Percentiles rank a stretch among this genome's conserved stretches.
These are phyloP conservation scores for Salvelinus sp. DNA, from an alignment of 2,113 vertebrate genomes.

Conservation along the genomic window DNA sequence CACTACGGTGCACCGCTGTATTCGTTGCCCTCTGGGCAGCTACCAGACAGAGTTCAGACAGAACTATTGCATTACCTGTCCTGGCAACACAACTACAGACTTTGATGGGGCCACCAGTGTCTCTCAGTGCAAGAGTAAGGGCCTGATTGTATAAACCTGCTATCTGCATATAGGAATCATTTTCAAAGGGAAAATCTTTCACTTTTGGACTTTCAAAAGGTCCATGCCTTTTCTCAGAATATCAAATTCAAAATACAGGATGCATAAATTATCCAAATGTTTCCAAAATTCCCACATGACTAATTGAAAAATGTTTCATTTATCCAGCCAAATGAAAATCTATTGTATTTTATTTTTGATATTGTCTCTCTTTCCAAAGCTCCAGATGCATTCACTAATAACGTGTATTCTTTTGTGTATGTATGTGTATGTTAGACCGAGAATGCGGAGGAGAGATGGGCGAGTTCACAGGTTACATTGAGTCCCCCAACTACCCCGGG, in stretches of 20 bases:
- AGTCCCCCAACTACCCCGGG: constrained; percentile 97
- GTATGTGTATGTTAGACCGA: constrained; percentile 75
- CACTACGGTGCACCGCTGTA: constrained; percentile 91
- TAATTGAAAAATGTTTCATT: neutral
- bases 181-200: too few relatives aligned
- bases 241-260: too few relatives aligned
- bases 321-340: constrained; percentile 1
- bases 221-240: too few relatives aligned
- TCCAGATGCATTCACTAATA: constrained; percentile 13
- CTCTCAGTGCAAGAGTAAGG: constrained; percentile 95
- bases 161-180: neutral
- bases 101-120: constrained; percentile 95
- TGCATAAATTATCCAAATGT: neutral
- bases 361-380: neutral
- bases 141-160: neutral
- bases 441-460: constrained; percentile 96
- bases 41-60: constrained; percentile 96
- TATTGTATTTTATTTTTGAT: neutral
- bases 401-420: neutral
- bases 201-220: too few relatives aligned
- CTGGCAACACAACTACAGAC: constrained; percentile 95
- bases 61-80: constrained; percentile 95
- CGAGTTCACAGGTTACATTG: constrained; percentile 95
- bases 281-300: neutral
- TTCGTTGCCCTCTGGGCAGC: constrained; percentile 90